A percentile compares a stretch with the other conserved stretches of the same genome.
phyloP scores from a whole-genome alignment of 1,140 invertebrate genomes.

The Heliothis virescens region DNA sequence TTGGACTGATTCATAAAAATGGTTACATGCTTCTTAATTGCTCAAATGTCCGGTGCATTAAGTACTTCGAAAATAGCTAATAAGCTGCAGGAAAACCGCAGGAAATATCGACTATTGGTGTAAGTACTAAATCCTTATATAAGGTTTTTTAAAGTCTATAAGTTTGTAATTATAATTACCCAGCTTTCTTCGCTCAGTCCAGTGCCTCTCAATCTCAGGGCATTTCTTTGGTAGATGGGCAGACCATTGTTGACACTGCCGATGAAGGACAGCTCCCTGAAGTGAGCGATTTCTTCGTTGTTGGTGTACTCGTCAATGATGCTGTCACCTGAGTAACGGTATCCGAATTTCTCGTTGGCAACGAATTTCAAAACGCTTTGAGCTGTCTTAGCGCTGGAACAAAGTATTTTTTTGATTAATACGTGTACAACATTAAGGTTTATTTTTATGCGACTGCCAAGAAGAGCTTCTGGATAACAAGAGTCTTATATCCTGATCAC shows the following conservation, averaged over 20 bases:
- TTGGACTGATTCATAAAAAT: too few species aligned
- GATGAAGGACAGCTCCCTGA: constrained; percentile 77
- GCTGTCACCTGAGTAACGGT: constrained; percentile 84
- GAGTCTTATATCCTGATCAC: background rate
- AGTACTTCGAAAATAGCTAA: too few species aligned
- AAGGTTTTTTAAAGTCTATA: too few species aligned
- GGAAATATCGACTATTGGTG: too few species aligned
- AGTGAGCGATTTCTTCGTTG: constrained; percentile 81
- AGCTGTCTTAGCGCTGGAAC: constrained; percentile 85
- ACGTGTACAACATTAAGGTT: too few species aligned
- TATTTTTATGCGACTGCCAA: too few species aligned
- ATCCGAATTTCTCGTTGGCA: constrained; percentile 84
- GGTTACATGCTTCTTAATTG: too few species aligned
- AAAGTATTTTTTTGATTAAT: constrained; percentile 49
- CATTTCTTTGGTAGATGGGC: constrained; percentile 83
- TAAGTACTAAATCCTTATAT: too few species aligned
- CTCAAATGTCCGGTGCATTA: too few species aligned
- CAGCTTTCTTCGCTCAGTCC: constrained; percentile 78
- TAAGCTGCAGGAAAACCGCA: too few species aligned
- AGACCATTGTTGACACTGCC: constrained; percentile 86
- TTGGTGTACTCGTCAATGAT: constrained; percentile 74
- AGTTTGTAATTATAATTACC: constrained; percentile 59
- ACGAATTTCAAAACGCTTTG: constrained; percentile 85
- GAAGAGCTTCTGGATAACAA: too few species aligned
- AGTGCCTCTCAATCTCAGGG: constrained; percentile 73